Evolutionary conservation across 2,888 invertebrate genomes (phyloP), one percentile per base, ranked within the genome.

Genomic region (Eristalis arbustorum): DNA sequence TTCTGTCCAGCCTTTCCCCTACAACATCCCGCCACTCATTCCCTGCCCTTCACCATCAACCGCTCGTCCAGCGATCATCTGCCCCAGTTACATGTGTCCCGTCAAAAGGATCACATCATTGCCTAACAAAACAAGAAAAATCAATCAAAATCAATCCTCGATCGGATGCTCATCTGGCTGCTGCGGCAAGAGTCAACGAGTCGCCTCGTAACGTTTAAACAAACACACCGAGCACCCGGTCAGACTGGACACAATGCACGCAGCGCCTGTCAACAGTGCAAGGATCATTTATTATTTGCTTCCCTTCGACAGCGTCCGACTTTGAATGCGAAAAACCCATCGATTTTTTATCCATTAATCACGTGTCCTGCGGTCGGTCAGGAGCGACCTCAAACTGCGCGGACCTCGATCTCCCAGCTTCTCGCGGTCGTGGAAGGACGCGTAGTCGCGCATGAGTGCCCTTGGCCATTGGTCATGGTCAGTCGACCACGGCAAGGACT

Each of bases 341-440:
- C 62, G 6, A 80, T 80, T 80, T 80, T 74, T 80, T 80, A 80
- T 63, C 62, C 37, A 80, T 80, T 80, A 74, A 80, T 68, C 73
- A 74, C 49, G 22, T 63, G 59, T 59, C 40, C 14, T 78, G 59
- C 57, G 78, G 71, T 28, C 57, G 13, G 23, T 3, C 63, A 28
- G 63, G 63, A 57, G 71, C 71, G 64, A 71, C 63, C 71, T 64
- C 69, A 59, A 34, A 31, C 42, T 42, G 42, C 11, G 59, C 11
- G 8, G 11, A 10, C 11, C 8, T 6, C 22, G 4, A 10, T 59
- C 25, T 23, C 23, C 4, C 22, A 28, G 28, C n/a, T 62, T 68
- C 56, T 42, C 66, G 61, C 61, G 61, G 25, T 25, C 31, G 31
- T 59, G 11, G 59, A 59, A 25, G n/a, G 23, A 25, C 25, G n/a